Base-by-base conservation (phyloP, 2,888 invertebrate species). In the Branchellion lobata region DNA sequence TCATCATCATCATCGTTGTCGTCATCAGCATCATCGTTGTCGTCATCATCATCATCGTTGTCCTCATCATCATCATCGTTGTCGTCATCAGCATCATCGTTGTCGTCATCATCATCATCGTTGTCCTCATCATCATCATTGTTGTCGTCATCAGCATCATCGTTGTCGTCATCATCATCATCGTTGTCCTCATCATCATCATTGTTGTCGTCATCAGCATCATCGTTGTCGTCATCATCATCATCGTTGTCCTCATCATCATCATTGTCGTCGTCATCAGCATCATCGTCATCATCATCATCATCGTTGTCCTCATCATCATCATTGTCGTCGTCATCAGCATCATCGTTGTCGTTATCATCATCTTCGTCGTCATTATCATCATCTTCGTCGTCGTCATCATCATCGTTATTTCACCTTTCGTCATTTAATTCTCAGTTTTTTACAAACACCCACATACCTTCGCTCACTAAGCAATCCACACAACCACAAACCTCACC, bases 181-280 rank as follows among this genome's bases (percentile, higher is more conserved):
- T n/a, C n/a, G n/a, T n/a, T n/a, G n/a, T n/a, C n/a, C 14, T 29
- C 74, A 40, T 40, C 36, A 40, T 73, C 74, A 24, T 40, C 47
- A 73, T 73, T 5, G 29, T 57, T n/a, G 40, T 40, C 8, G 24
- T 40, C 74, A 47, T 47, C 40, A 47, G 14, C 40, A 14, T 29
- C n/a, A 31, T 29, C 1, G 0, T 2, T 1, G 21, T 29, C 27
- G n/a, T 5, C 8, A 31, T 69, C 69, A 29, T 69, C 69, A 31
- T 69, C 69, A 69, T 27, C 33, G 14, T 69, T 29, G 11, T 29
- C 31, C n/a, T 29, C 29, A 33, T 1, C 71, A 33, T 31, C 33
- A 33, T 31, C 33, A 31, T 71, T 18, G 18, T 18, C 18, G 0
- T 8, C 33, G 18, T 11, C 71, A 71, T 29, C 31, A 33, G 5